These are phyloP conservation scores for Hypocryptadius cinnamomeus DNA, from an alignment of 2,113 vertebrate species.

Conservation along the genomic window DNA sequence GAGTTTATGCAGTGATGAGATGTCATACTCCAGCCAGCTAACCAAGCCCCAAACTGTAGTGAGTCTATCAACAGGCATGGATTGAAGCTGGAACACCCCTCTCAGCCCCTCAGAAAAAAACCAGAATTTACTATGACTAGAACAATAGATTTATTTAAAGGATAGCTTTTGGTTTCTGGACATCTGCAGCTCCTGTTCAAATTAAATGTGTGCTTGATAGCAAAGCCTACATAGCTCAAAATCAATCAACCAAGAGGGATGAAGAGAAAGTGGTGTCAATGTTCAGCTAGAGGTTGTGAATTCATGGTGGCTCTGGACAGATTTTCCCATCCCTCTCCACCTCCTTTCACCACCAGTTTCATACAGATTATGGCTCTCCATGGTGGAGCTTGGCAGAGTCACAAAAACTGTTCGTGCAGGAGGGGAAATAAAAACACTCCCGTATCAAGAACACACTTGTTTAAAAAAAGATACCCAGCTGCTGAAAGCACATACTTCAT, in stretches of 20 bases:
- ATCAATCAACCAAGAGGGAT: neutral
- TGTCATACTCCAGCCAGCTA: neutral
- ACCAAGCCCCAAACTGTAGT: neutral
- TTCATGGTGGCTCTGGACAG: neutral
- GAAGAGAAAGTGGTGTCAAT: neutral
- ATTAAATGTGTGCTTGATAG: neutral
- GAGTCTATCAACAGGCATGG: neutral
- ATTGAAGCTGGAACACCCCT: neutral
- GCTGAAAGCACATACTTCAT: conserved; percentile 4
- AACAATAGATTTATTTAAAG: neutral
- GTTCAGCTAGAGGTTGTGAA: neutral
- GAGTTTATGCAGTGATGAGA: neutral
- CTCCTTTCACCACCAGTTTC: neutral
- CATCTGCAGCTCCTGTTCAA: neutral
- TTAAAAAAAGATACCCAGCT: conserved; percentile 26
- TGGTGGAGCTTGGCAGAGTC: neutral
- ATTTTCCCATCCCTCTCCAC: neutral
- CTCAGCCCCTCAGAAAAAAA: neutral
- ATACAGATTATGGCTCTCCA: neutral
- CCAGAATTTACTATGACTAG: neutral
- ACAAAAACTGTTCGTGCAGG: neutral
- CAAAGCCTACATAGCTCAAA: neutral
- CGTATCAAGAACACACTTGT: neutral
- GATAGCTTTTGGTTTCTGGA: neutral
- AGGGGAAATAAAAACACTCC: neutral